Conservation (phyloP, 2,888 invertebrate species). For the Cataglyphis rosenhaueri region DNA sequence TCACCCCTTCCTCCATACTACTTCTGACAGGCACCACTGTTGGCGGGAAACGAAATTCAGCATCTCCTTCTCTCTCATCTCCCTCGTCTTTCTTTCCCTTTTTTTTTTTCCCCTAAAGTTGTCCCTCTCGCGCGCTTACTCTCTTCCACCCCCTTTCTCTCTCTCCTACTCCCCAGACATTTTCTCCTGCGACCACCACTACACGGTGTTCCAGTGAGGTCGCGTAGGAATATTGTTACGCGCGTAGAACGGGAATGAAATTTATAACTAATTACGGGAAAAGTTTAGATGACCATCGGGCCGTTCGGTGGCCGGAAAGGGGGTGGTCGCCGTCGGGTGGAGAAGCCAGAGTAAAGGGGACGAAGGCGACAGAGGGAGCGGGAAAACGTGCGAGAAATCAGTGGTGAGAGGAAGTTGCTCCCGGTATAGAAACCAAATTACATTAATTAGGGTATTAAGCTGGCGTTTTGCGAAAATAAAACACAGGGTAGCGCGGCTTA, state of each 20-base stretch:
- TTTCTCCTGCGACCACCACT: conserved; percentile 61
- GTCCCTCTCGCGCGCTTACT: conserved; percentile 25
- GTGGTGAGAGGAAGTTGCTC: conserved; percentile 68
- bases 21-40: conserved; percentile 65
- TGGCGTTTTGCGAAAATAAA: conserved; percentile 62
- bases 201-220: conserved; percentile 74
- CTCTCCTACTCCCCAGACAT: conserved; percentile 62
- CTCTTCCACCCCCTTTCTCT: conserved; percentile 53
- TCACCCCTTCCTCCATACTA: conserved; percentile 47
- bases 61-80: conserved; percentile 50
- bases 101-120: conserved; percentile 51
- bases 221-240: conserved; percentile 81
- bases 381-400: conserved; percentile 52
- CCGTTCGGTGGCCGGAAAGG: conserved; percentile 73
- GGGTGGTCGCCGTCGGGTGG: conserved; percentile 64
- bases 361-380: background rate
- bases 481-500: conserved; percentile 69
- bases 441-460: conserved; percentile 80
- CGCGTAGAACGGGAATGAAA: conserved; percentile 80
- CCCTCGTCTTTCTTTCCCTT: conserved; percentile 43
- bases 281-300: conserved; percentile 83
- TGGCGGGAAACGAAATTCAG: conserved; percentile 68
- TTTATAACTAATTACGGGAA: conserved; percentile 84
- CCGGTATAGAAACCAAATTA: conserved; percentile 77
- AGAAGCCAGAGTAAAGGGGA: conserved; percentile 50